Evolutionary conservation across 2,797 vertebrate species (phyloP).

Genomic region (Sparus aurata): DNA sequence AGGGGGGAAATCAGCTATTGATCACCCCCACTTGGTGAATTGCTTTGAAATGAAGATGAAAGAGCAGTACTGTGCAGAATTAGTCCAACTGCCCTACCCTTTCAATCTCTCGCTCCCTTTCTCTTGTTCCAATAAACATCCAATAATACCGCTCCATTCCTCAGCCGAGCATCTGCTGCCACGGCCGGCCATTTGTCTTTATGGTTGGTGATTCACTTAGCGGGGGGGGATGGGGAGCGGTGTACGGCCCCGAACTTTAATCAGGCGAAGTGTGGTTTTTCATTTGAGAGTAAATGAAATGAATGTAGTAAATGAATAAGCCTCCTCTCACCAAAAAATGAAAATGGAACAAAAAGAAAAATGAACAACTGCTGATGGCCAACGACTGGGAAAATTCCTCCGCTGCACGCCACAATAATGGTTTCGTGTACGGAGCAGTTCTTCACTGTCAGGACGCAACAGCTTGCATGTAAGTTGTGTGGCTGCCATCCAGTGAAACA

Average conservation of each 20-base stretch:
- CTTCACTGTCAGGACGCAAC: conserved; percentile 64
- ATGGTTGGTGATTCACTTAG: conserved; percentile 74
- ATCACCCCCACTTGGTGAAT: conserved; percentile 65
- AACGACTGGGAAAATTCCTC: conserved; percentile 24
- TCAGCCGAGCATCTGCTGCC: conserved; percentile 73
- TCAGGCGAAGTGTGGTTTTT: conserved; percentile 65
- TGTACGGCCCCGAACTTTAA: conserved; percentile 60
- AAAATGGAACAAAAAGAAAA: conserved; percentile 47
- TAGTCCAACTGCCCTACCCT: conserved; percentile 43
- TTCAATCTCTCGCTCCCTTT: conserved; percentile 41
- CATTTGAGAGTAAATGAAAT: conserved; percentile 65
- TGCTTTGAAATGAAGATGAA: conserved; percentile 77
- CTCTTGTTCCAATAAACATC: conserved; percentile 66
- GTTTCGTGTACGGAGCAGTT: conserved; percentile 42
- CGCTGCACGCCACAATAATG: conserved; percentile 34
- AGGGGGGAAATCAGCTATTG: conserved; percentile 63
- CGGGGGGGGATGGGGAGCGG: conserved; percentile 16
- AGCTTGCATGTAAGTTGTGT: conserved; percentile 68
- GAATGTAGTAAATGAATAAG: conserved; percentile 53
- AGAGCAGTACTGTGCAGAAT: conserved; percentile 52
- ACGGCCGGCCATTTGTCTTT: conserved; percentile 71
- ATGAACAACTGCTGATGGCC: conserved; percentile 37
- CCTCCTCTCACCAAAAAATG: conserved; percentile 9
- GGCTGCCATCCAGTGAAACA: conserved; percentile 61
- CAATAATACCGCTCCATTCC: conserved; percentile 65